Percentiles rank a stretch among this genome's conserved stretches.
Evolutionary conservation across 1,140 invertebrate species (phyloP).

Genomic region (Ylistrum balloti): DNA sequence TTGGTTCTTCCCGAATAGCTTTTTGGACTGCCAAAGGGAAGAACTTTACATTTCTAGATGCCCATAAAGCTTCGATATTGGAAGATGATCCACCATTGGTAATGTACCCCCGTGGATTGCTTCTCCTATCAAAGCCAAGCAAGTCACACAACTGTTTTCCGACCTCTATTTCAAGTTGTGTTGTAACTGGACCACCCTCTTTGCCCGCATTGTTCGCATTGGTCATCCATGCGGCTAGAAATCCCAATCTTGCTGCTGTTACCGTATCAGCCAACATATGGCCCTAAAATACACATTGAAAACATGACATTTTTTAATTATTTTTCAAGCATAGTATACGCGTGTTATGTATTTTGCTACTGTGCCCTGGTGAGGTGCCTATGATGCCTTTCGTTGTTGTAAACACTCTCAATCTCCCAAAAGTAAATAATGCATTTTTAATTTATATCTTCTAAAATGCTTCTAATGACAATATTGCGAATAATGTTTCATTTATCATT

Average conservation of each 20-base stretch:
- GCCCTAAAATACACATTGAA: background rate
- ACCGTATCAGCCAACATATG: background rate
- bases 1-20: background rate
- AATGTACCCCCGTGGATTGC: conserved; percentile 5
- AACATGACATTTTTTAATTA: no score
- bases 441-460: no score
- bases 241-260: background rate
- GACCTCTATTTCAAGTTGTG: conserved; percentile 28
- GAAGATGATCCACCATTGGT: background rate
- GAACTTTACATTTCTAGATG: conserved; percentile 29
- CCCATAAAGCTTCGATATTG: conserved; percentile 44
- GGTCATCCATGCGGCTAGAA: background rate
- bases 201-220: conserved; percentile 15
- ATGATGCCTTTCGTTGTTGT: no score
- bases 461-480: no score
- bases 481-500: no score
- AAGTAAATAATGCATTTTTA: no score
- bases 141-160: conserved; percentile 46
- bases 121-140: background rate
- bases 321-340: no score
- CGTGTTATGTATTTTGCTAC: no score
- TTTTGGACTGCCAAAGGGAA: background rate
- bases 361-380: no score
- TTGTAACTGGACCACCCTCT: conserved; percentile 6
- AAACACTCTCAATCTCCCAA: no score